Evolutionary conservation across 2,113 vertebrate genomes (phyloP), one percentile per base, ranked within the genome.

Genomic region (Mirounga angustirostris): DNA sequence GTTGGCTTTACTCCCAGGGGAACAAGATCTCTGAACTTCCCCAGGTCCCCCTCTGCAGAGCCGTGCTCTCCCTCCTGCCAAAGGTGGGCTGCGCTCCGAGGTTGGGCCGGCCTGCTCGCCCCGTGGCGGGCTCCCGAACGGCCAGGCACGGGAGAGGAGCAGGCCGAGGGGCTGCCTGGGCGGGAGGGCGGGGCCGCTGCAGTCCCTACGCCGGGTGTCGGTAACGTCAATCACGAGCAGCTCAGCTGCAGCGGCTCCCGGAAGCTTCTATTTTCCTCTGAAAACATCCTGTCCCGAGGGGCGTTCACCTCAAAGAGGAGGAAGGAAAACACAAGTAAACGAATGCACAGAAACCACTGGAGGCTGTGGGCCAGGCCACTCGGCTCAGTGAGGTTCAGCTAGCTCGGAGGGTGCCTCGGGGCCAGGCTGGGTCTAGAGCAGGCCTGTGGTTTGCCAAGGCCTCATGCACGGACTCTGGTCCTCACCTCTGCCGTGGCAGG

Each of bases 211-310:
- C 30, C 26, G 50, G 33, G 28, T 73, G 85, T 89, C 7, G 0
- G 16, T 56, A 50, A 63, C 59, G 89, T 93, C 84, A 93, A 1
- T 93, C 84, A 93, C 73, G n/a, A 85, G 92, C 80, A 97, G 95
- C 97, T 97, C n/a, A 40, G 94, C 96, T 98, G 98, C 96, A 98
- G 98, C 95, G 98, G 96, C 98, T 98, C 98, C 98, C 97, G 98
- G 99, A 99, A 99, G 98, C 98, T 98, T 98, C 24, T 97, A 90
- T 98, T 99, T 99, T 98, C 98, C 98, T 98, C 98, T 98, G 93
- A 98, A 98, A 99, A 99, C 98, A 98, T 99, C 98, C 98, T 99
- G 99, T 98, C 98, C 98, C 98, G 97, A 98, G 98, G 94, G 98
- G 97, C 97, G 97, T 98, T 98, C 58, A 97, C 97, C 99, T 98